phyloP scores from a whole-genome alignment of 1,140 invertebrate genomes.

The Delia radicum region DNA sequence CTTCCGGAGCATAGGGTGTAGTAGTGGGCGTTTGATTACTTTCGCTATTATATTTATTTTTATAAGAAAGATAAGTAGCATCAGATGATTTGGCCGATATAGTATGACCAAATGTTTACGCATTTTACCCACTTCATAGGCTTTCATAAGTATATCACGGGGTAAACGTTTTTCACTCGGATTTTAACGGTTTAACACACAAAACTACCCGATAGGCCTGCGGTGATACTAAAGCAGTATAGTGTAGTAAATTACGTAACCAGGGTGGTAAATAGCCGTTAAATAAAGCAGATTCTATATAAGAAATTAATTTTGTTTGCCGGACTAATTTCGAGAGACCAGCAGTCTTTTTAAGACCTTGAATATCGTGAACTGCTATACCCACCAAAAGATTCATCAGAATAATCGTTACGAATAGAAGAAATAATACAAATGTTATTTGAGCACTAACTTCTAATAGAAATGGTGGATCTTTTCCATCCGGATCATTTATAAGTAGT shows the following conservation, averaged over 20 bases:
- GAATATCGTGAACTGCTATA: conserved; percentile 79
- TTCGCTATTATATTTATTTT: conserved; percentile 65
- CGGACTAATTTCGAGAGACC: conserved; percentile 72
- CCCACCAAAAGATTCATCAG: conserved; percentile 80
- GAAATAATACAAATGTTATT: conserved; percentile 71
- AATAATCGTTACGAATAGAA: conserved; percentile 77
- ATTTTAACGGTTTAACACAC: conserved; percentile 77
- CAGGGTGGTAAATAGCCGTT: conserved; percentile 71
- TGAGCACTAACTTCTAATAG: conserved; percentile 70
- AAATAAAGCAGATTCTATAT: conserved; percentile 71
- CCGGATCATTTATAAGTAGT: conserved; percentile 65
- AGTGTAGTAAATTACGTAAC: conserved; percentile 70
- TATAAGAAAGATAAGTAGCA: conserved; percentile 61
- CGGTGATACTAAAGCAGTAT: conserved; percentile 72
- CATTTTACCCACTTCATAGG: conserved; percentile 73
- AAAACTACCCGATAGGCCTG: conserved; percentile 75
- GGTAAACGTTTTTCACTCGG: conserved; percentile 77
- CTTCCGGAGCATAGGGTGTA: conserved; percentile 55
- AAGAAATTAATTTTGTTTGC: conserved; percentile 76
- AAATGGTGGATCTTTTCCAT: conserved; percentile 63
- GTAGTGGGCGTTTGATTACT: conserved; percentile 58
- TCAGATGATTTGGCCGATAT: conserved; percentile 64
- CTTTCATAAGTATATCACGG: conserved; percentile 71
- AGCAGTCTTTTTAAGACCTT: conserved; percentile 74
- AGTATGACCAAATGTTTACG: conserved; percentile 66